Percentiles rank a stretch among this genome's conserved stretches.
Evolutionary conservation across 1,140 invertebrate genomes (phyloP).

Genomic region (Grapholita molesta): DNA sequence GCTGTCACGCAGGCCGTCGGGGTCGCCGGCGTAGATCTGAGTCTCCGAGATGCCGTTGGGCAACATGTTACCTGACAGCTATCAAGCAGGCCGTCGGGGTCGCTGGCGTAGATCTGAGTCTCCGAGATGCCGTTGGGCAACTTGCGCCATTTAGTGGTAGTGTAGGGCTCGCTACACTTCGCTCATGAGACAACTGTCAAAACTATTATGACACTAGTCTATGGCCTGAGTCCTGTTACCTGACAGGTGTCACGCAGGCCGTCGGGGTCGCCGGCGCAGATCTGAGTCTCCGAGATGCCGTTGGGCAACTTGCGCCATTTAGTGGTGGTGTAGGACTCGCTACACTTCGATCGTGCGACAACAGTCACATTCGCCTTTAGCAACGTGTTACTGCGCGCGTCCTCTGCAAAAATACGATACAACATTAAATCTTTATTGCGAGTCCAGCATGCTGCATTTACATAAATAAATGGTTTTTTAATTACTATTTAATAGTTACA

Average conservation of each 20-base stretch:
- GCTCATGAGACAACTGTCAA: constrained; percentile 58
- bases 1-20: constrained; percentile 76
- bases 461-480: too few species aligned
- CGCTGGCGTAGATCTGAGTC: constrained; percentile 79
- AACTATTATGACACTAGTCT: too few species aligned
- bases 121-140: constrained; percentile 42
- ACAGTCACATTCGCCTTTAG: constrained; percentile 77
- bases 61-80: constrained; percentile 81
- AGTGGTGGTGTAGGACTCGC: constrained; percentile 23
- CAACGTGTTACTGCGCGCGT: constrained; percentile 63
- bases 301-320: constrained; percentile 44
- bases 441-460: too few species aligned
- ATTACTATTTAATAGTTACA: too few species aligned
- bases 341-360: constrained; percentile 31
- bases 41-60: constrained; percentile 34
- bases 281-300: constrained; percentile 52
- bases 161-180: constrained; percentile 65
- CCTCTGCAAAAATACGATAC: constrained; percentile 24
- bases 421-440: too few species aligned
- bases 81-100: constrained; percentile 73
- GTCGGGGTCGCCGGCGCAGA: constrained; percentile 78
- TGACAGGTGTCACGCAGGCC: constrained; percentile 81
- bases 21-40: constrained; percentile 79
- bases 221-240: constrained; percentile 52
- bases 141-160: constrained; percentile 38